A percentile compares a stretch with the other conserved stretches of the same genome.
phyloP scores from a whole-genome alignment of 1,140 invertebrate species.

The Drosophila sulfurigaster region DNA sequence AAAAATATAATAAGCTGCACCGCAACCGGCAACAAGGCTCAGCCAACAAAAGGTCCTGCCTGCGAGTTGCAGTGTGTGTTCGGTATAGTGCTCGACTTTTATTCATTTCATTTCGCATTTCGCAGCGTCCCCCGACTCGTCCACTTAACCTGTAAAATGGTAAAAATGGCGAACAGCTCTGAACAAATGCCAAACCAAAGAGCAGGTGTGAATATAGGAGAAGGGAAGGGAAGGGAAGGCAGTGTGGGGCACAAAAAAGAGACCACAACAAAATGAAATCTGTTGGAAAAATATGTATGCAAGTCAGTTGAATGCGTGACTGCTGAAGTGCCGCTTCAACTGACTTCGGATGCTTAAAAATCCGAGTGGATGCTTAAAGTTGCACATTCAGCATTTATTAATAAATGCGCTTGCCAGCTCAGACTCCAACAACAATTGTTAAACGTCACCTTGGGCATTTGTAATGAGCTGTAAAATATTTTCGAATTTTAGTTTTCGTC shows the following conservation, averaged over 20 bases:
- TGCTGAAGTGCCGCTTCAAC: conserved; percentile 13
- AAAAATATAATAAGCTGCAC: conserved; percentile 74
- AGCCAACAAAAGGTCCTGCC: conserved; percentile 14
- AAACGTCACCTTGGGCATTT: background rate
- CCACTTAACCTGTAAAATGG: conserved; percentile 39
- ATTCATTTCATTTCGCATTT: conserved; percentile 42
- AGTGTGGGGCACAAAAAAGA: background rate
- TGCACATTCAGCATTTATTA: background rate
- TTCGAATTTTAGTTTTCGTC: too few species aligned
- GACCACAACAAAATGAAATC: conserved; percentile 43
- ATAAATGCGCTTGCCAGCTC: background rate
- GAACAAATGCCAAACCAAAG: background rate
- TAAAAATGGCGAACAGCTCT: conserved; percentile 22
- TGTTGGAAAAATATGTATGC: conserved; percentile 41
- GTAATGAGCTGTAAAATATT: background rate
- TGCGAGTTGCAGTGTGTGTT: conserved; percentile 1
- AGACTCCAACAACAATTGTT: background rate
- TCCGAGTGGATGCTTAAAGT: background rate
- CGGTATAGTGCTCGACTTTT: conserved; percentile 30
- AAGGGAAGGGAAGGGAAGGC: background rate
- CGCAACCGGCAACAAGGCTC: conserved; percentile 19
- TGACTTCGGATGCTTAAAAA: background rate
- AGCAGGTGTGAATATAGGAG: conserved; percentile 8
- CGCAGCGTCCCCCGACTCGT: conserved; percentile 2
- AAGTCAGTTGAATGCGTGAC: conserved; percentile 20